Evolutionary conservation across 1,140 invertebrate species (phyloP), one percentile per base, ranked within the genome.

Genomic region (Drosophila prosaltans): DNA sequence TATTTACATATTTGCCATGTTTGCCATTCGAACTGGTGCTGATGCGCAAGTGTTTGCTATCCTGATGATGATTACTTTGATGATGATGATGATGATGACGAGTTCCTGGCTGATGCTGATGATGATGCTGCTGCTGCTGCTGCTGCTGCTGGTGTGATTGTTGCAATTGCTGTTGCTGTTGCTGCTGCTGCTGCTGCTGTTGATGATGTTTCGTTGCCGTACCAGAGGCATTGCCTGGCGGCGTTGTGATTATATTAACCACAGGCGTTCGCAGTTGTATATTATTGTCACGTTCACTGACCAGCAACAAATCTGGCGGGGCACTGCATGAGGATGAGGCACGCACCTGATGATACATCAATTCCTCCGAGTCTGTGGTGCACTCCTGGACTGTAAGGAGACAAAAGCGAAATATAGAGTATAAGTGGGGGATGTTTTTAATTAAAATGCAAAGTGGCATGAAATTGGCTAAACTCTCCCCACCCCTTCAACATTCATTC

Each of bases 211-310:
- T 77, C 7, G 43, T 41, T 30, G 58, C 68, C 55, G 61, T 36
- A 16, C 61, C 67, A 26, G 80, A 74, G 67, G 74, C 75, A 73
- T 84, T 78, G 78, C 85, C 75, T 40, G 85, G 85, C 11, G 85
- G 82, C 60, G 89, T 82, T 48, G 90, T 92, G 77, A 92, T 92
- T 79, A 92, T 92, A 60, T 91, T 91, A 67, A 91, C 91, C 61
- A 91, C 75, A 11, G 91, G 91, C 75, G 80, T 73, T 79, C 88
- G 67, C 69, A 90, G 78, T 78, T 89, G 91, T 69, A 92, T 85
- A 81, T 91, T 92, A 66, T 91, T 92, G 81, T 92, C 91, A 78
- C 91, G 89, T 91, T 92, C 91, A 65, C 91, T 92, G 64, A 92
- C 90, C 71, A 92, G 69, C 69, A 92, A 65, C 72, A 92, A 72